These are phyloP conservation scores for Sturnus vulgaris DNA, from an alignment of 2,113 vertebrate species.

Conservation along the genomic window DNA sequence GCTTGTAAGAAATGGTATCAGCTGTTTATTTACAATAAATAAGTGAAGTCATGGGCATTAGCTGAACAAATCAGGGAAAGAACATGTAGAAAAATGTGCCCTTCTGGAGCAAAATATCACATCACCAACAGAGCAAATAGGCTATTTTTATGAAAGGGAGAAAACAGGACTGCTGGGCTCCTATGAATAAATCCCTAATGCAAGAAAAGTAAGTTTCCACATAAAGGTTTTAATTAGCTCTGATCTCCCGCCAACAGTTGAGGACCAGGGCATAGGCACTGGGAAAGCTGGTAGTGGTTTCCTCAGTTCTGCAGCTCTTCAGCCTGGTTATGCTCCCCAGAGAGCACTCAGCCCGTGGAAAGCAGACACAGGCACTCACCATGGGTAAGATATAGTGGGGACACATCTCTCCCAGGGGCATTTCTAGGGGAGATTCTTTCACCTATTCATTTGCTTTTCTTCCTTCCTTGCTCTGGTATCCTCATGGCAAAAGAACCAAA, in stretches of 20 bases:
- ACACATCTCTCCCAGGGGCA: neutral
- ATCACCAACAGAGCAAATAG: neutral
- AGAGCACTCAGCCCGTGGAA: neutral
- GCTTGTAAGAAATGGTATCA: slow-evolving; percentile 49
- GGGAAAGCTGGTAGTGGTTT: neutral
- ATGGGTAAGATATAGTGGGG: neutral
- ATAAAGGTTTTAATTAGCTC: slow-evolving; percentile 17
- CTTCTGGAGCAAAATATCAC: slow-evolving; percentile 24
- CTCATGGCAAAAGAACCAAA: neutral
- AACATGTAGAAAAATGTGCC: slow-evolving; percentile 20
- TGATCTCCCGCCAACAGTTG: neutral
- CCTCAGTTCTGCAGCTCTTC: neutral
- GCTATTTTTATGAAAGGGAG: neutral
- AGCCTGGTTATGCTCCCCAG: neutral
- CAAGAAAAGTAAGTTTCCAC: slow-evolving; percentile 11
- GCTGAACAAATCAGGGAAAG: slow-evolving; percentile 29
- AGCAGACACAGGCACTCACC: neutral
- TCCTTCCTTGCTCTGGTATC: neutral
- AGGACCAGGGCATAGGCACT: neutral
- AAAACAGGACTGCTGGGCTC: neutral
- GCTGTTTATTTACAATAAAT: slow-evolving; percentile 67
- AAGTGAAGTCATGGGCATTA: slow-evolving; percentile 50
- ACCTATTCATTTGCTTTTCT: neutral
- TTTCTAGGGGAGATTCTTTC: neutral
- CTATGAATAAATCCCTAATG: neutral